A percentile compares a stretch with the other conserved stretches of the same genome.
Evolutionary conservation across 1,140 invertebrate genomes (phyloP).

Genomic region (Periplaneta americana): DNA sequence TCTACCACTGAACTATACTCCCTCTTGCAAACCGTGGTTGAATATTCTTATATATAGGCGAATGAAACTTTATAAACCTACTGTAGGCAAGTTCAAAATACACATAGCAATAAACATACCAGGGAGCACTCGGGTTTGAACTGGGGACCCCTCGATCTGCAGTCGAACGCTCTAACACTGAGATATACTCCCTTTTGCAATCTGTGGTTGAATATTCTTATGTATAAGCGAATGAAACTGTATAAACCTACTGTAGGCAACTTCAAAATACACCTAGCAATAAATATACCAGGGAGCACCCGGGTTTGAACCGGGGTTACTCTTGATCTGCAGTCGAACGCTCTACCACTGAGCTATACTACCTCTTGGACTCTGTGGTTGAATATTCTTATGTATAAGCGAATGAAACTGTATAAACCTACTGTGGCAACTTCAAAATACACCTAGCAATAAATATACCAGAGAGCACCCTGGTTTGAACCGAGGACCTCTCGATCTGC

Average conservation of each 20-base stretch:
- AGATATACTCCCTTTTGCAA: neutral
- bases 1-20: conserved; percentile 70
- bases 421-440: neutral
- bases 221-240: neutral
- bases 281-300: conserved; percentile 61
- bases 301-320: conserved; percentile 82
- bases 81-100: too few species aligned
- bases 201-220: neutral
- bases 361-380: too few species aligned
- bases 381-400: too few species aligned
- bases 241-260: neutral
- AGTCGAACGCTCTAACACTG: conserved; percentile 4
- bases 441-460: neutral
- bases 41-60: too few species aligned
- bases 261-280: neutral
- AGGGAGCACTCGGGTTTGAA: neutral
- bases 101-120: too few species aligned
- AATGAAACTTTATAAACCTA: too few species aligned
- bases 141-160: neutral
- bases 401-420: too few species aligned
- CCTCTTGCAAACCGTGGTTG: too few species aligned
- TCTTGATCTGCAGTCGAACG: neutral
- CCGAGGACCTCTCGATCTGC: conserved; percentile 88
- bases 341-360: too few species aligned
- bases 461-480: conserved; percentile 89